Percentiles rank a stretch among this genome's conserved stretches.
Evolutionary conservation across 2,113 vertebrate species (phyloP).

Genomic region (Pelmatolapia mariae): DNA sequence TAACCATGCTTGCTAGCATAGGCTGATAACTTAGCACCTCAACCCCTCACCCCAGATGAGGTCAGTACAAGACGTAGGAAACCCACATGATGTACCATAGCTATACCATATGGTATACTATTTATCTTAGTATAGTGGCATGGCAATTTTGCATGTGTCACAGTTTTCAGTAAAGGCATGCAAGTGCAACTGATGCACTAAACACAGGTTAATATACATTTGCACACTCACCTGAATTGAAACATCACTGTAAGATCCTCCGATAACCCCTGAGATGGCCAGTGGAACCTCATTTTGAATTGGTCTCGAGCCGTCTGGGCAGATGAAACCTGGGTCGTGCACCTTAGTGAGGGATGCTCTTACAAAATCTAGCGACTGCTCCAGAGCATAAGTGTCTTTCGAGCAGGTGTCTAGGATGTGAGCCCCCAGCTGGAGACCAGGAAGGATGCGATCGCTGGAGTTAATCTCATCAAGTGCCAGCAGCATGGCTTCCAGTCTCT

Average conservation of each 20-base stretch:
- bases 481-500: conserved; percentile 96
- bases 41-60: neutral
- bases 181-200: neutral
- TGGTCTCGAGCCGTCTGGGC: conserved; percentile 90
- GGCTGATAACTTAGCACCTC: neutral
- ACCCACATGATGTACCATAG: neutral
- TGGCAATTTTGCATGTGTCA: neutral
- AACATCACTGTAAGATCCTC: conserved; percentile 96
- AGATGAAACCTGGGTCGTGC: conserved; percentile 91
- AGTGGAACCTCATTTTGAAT: conserved; percentile 86
- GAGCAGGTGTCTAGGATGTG: conserved; percentile 98
- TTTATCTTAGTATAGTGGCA: neutral
- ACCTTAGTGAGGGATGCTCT: conserved; percentile 91
- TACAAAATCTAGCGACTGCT: conserved; percentile 95
- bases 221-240: conserved; percentile 88
- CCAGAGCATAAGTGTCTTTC: conserved; percentile 95
- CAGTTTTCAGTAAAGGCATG: neutral
- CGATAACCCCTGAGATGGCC: conserved; percentile 93
- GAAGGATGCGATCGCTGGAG: conserved; percentile 82
- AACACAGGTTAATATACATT: neutral
- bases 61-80: neutral
- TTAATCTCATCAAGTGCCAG: conserved; percentile 95
- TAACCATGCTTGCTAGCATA: neutral
- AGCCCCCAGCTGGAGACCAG: conserved; percentile 85
- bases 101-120: neutral